Evolutionary conservation across 2,797 vertebrate genomes (phyloP).

Genomic region (Phrynocephalus guinanensis): DNA sequence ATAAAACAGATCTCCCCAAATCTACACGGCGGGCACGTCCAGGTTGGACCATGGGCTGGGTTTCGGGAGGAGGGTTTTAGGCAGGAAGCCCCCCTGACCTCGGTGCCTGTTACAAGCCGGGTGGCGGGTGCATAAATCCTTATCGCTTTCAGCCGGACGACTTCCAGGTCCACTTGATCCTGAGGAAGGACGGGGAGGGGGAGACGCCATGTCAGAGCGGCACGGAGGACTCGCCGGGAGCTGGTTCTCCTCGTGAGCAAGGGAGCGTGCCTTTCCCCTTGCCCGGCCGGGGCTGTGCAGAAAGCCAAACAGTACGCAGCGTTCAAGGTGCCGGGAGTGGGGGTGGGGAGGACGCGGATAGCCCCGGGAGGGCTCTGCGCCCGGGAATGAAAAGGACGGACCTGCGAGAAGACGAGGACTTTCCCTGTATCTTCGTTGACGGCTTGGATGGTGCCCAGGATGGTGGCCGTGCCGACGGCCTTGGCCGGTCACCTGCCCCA

Average conservation of each 20-base stretch:
- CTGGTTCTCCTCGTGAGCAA: background rate
- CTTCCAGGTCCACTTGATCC: conserved; percentile 78
- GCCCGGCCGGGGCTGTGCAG: no score
- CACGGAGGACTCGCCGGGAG: background rate
- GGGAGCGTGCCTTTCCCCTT: no score
- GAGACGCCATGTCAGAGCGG: background rate
- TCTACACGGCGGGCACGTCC: no score
- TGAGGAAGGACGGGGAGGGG: conserved; percentile 30
- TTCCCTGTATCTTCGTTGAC: conserved; percentile 74
- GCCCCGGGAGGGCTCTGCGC: no score
- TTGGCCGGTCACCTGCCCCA: conserved; percentile 72
- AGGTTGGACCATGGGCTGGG: no score
- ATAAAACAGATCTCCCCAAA: no score
- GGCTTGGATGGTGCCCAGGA: conserved; percentile 70
- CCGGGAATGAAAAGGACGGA: conserved; percentile 18
- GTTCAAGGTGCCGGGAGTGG: no score
- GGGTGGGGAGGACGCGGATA: no score
- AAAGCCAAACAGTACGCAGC: background rate
- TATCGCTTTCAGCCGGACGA: conserved; percentile 73
- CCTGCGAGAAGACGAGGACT: conserved; percentile 74
- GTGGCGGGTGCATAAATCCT: conserved; percentile 77
- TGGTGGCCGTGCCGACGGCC: conserved; percentile 60
- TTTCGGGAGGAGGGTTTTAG: background rate
- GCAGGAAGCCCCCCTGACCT: conserved; percentile 62
- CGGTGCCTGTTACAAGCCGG: conserved; percentile 70